Evolutionary conservation across 1,140 invertebrate species (phyloP), one percentile per base, ranked within the genome.

Genomic region (Brachionus koreanus): DNA sequence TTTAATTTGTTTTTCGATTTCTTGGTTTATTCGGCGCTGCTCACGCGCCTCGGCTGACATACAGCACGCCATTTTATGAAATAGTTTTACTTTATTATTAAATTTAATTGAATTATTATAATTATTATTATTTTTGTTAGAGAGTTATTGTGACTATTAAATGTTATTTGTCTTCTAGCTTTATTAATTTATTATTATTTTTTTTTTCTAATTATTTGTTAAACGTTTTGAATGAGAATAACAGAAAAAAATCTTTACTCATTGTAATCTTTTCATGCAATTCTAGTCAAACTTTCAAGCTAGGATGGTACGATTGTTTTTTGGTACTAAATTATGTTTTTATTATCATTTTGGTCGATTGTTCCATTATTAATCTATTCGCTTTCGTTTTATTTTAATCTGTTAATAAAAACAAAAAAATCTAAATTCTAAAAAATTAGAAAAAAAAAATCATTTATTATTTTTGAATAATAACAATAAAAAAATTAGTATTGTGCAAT

Each of bases 1-100:
- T 86, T 96, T 92, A 86, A 99, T 92, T 91, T 99, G 97, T 88
- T 95, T 92, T 91, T 99, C 98, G 89, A 99, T 99, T 92, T 99
- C 97, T 91, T 98, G 96, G 91, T 99, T 99, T 90, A 99, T 99
- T 89, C 97, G 92, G 92, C 98, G 98, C 91, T 99, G 97, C 92
- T 99, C 97, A 91, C 97, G 97, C 87, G 96, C 96, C 92, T 99
- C 98, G 91, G 98, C 97, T 89, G 95, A 97, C 90, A 99, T 92
- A 92, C 97, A 99, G 92, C 98, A 99, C 25, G 57, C 49, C 79
- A 82, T 82, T 74, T 74, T 74, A 37, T 69, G 65, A 37, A 69
- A 23, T 75, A 49, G 72, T 69, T 69, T 69, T 69, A 69, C 65
- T 69, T 69, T 37, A 42, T 37, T 39, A 33, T 23, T 65, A 69